These are phyloP conservation scores for Halictus ligatus DNA, from an alignment of 2,888 invertebrate genomes.

Conservation along the genomic window DNA sequence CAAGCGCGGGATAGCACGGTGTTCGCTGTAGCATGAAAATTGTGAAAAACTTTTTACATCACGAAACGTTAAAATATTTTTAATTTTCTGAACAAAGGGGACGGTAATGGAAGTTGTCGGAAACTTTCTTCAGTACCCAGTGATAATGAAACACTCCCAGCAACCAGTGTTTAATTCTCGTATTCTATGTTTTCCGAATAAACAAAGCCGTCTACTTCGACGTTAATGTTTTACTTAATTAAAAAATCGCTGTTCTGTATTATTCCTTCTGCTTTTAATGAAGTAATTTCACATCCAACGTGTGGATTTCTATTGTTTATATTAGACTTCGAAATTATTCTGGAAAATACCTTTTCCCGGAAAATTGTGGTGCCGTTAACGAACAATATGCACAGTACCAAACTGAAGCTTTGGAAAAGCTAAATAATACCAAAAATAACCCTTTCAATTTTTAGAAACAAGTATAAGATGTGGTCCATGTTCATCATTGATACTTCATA, in stretches of 20 bases:
- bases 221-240: constrained; percentile 1
- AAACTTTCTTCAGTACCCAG: constrained; percentile 1
- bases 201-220: background rate
- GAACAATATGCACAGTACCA: background rate
- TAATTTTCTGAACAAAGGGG: constrained; percentile 1
- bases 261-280: background rate
- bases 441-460: background rate
- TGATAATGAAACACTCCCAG: background rate
- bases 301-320: background rate
- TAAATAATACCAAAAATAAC: background rate
- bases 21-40: background rate
- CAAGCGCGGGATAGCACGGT: background rate
- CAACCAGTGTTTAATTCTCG: background rate
- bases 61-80: background rate
- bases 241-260: background rate
- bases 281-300: background rate
- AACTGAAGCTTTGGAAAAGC: background rate
- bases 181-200: background rate
- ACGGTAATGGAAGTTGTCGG: background rate
- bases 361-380: background rate
- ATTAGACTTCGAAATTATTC: background rate
- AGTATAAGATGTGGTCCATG: background rate
- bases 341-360: no score
- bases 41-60: background rate
- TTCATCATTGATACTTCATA: background rate